Percentiles rank a stretch among this genome's conserved stretches.
phyloP scores from a whole-genome alignment of 2,797 vertebrate genomes.

The Hoplostethus mediterraneus region DNA sequence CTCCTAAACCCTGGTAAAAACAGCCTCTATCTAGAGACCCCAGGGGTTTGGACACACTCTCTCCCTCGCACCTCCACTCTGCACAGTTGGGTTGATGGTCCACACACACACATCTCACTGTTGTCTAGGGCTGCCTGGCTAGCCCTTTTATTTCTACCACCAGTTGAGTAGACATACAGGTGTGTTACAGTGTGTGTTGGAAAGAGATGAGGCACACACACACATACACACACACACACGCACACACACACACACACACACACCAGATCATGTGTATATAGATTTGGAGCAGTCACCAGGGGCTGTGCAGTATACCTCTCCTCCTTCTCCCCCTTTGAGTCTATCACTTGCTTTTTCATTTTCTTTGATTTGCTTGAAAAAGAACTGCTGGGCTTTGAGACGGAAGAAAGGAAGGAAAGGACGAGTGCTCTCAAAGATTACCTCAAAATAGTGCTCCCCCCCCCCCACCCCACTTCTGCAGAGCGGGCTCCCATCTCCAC shows the following conservation, averaged over 20 bases:
- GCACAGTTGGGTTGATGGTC: neutral
- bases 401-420: slow-evolving; percentile 39
- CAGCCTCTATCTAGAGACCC: slow-evolving; percentile 60
- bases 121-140: slow-evolving; percentile 56
- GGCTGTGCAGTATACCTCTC: slow-evolving; percentile 62
- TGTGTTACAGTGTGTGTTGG: slow-evolving; percentile 43
- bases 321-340: slow-evolving; percentile 55
- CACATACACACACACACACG: slow-evolving; percentile 37
- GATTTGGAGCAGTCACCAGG: slow-evolving; percentile 67
- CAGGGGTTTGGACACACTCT: slow-evolving; percentile 53
- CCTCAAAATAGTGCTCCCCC: slow-evolving; percentile 64
- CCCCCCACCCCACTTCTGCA: slow-evolving; percentile 49
- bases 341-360: slow-evolving; percentile 62
- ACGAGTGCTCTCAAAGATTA: slow-evolving; percentile 70
- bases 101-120: slow-evolving; percentile 42
- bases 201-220: slow-evolving; percentile 5
- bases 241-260: slow-evolving; percentile 42
- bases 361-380: slow-evolving; percentile 66
- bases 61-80: slow-evolving; percentile 48
- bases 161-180: slow-evolving; percentile 48
- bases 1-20: slow-evolving; percentile 43
- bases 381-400: slow-evolving; percentile 71
- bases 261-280: slow-evolving; percentile 80
- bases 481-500: slow-evolving; percentile 41
- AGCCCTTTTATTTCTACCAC: slow-evolving; percentile 34